Evolutionary conservation across 2,113 vertebrate species (phyloP).

Genomic region (Dromiciops gliroides): DNA sequence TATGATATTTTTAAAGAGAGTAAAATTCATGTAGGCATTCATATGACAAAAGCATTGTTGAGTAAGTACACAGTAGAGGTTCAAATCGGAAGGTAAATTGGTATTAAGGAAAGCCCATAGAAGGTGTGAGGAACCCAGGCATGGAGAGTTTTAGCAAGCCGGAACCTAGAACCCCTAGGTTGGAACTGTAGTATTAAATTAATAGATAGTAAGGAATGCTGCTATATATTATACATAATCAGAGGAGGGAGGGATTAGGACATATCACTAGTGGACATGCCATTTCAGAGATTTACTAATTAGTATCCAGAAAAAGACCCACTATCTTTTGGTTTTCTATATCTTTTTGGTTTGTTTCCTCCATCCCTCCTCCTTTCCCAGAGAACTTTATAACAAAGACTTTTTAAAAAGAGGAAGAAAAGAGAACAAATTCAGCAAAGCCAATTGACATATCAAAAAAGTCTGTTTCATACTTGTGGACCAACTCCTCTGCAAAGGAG

Average conservation of each 20-base stretch:
- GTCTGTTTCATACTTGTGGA: background rate
- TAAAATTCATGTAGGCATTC: background rate
- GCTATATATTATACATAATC: background rate
- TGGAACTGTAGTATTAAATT: background rate
- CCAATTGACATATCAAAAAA: background rate
- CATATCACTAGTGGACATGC: background rate
- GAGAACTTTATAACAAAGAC: background rate
- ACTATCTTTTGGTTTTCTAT: background rate
- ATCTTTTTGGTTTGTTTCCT: background rate
- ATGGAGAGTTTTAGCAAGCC: background rate
- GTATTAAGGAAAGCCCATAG: background rate
- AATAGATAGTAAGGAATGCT: background rate
- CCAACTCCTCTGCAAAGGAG: background rate
- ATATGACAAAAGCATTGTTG: background rate
- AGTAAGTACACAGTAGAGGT: background rate
- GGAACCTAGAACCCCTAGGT: background rate
- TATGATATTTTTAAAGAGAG: background rate
- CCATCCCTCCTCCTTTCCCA: background rate
- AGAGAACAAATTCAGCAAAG: background rate
- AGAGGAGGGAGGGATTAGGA: background rate
- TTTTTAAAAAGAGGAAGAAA: background rate
- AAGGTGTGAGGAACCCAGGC: background rate
- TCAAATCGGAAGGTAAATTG: background rate
- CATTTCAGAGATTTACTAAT: background rate
- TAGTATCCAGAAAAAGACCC: background rate